Evolutionary conservation across 2,113 vertebrate genomes (phyloP).

Genomic region (Eurypyga helias): DNA sequence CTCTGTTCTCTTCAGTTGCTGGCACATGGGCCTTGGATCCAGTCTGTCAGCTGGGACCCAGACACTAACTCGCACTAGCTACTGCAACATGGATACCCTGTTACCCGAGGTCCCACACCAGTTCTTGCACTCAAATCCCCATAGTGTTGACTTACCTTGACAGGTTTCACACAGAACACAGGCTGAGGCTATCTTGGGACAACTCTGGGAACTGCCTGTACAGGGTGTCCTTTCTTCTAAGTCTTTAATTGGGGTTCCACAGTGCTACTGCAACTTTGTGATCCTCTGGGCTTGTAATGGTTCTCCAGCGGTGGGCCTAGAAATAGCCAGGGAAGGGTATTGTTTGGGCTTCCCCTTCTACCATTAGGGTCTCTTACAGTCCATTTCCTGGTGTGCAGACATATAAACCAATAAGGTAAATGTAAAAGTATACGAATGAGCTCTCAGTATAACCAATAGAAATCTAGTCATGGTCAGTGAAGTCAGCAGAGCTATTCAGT

Average conservation of each 20-base stretch:
- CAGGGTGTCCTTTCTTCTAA: not conserved
- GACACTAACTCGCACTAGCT: not conserved
- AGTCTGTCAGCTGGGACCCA: not conserved
- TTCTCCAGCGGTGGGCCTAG: not conserved
- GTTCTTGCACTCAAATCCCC: not conserved
- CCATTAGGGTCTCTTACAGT: not conserved
- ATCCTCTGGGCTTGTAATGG: not conserved
- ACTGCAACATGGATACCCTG: not conserved
- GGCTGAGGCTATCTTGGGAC: not conserved
- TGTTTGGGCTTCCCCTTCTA: not conserved
- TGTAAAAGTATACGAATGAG: not conserved
- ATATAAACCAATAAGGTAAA: not conserved
- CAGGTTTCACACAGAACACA: not conserved
- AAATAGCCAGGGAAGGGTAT: not conserved
- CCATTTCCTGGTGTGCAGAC: not conserved
- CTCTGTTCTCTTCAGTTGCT: not conserved
- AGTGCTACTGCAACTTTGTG: rapidly evolving
- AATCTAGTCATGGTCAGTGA: not conserved
- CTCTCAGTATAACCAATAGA: not conserved
- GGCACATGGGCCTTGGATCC: too few relatives aligned
- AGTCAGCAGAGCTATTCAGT: not conserved
- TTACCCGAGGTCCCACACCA: rapidly evolving
- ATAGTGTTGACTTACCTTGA: not conserved
- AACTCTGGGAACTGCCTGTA: not conserved
- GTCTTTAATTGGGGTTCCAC: not conserved